These are phyloP conservation scores for Aratinga solstitialis DNA, from an alignment of 2,797 vertebrate genomes.

Conservation along the genomic window DNA sequence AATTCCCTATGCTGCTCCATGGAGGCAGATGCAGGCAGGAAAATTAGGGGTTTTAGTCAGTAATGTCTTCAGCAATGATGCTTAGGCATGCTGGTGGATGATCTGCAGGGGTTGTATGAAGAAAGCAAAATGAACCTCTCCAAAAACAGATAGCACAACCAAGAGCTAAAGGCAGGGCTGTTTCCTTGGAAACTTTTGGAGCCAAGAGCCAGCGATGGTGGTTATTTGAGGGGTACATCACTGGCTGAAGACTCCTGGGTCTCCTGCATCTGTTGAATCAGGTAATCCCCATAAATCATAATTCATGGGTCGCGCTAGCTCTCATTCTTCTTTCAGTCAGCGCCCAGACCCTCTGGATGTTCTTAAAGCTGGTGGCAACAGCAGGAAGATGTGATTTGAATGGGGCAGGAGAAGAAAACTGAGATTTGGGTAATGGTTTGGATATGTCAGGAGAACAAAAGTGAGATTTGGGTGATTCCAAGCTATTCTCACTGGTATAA, in stretches of 20 bases:
- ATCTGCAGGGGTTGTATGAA: not conserved
- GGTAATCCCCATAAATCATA: not conserved
- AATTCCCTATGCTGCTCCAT: fast-evolving
- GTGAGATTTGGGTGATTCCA: not conserved
- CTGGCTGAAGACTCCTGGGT: not conserved
- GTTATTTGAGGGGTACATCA: not conserved
- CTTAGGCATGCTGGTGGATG: not conserved
- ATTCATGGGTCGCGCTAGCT: not conserved
- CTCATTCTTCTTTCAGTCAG: not conserved
- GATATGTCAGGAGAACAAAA: not conserved
- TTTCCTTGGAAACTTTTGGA: not conserved
- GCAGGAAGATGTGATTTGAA: not conserved
- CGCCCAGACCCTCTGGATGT: fast-evolving
- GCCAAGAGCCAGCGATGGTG: not conserved
- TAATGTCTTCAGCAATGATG: not conserved
- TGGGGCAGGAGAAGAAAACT: not conserved
- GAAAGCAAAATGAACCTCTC: not conserved
- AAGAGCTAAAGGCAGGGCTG: not conserved
- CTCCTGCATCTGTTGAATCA: fast-evolving
- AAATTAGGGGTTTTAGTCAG: not conserved
- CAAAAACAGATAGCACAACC: not conserved
- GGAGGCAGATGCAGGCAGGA: not conserved
- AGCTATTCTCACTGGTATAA: not conserved
- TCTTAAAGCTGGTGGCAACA: not conserved
- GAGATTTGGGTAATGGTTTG: not conserved